These are phyloP conservation scores for Catocala nupta DNA, from an alignment of 2,888 invertebrate species.

Conservation along the genomic window DNA sequence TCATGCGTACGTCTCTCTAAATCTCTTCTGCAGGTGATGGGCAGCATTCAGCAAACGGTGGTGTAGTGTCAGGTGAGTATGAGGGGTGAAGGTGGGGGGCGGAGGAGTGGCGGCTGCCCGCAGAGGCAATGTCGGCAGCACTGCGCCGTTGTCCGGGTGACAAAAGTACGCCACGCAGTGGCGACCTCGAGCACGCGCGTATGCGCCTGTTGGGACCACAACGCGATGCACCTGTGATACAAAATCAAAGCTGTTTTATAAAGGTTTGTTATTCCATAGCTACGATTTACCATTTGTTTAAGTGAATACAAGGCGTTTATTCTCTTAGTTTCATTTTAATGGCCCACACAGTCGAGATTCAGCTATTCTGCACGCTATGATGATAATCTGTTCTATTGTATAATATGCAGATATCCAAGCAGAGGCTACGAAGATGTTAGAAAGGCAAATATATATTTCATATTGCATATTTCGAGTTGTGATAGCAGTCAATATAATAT, in stretches of 20 bases:
- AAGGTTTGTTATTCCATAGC: too few relatives aligned
- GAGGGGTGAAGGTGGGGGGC: slow-evolving; percentile 76
- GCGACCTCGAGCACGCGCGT: slow-evolving; percentile 89
- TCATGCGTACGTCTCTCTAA: slow-evolving; percentile 90
- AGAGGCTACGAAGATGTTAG: too few relatives aligned
- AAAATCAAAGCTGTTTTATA: not conserved
- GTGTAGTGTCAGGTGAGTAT: slow-evolving; percentile 79
- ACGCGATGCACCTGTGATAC: slow-evolving; percentile 89
- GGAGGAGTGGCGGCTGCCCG: slow-evolving; percentile 75
- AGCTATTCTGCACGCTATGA: too few relatives aligned
- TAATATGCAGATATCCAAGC: too few relatives aligned
- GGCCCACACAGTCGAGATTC: too few relatives aligned
- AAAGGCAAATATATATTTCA: too few relatives aligned
- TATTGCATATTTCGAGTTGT: too few relatives aligned
- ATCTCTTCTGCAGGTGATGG: slow-evolving; percentile 90
- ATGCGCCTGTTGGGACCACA: slow-evolving; percentile 89
- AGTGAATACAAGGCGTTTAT: too few relatives aligned
- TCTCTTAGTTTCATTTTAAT: too few relatives aligned
- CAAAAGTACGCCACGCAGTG: slow-evolving; percentile 93
- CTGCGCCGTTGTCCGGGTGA: slow-evolving; percentile 89
- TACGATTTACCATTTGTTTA: too few relatives aligned
- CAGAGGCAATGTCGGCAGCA: slow-evolving; percentile 82
- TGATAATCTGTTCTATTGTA: too few relatives aligned
- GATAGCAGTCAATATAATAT: too few relatives aligned
- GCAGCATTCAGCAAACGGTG: slow-evolving; percentile 90